These are phyloP conservation scores for Buteo buteo DNA, from an alignment of 2,113 vertebrate species.

Conservation along the genomic window DNA sequence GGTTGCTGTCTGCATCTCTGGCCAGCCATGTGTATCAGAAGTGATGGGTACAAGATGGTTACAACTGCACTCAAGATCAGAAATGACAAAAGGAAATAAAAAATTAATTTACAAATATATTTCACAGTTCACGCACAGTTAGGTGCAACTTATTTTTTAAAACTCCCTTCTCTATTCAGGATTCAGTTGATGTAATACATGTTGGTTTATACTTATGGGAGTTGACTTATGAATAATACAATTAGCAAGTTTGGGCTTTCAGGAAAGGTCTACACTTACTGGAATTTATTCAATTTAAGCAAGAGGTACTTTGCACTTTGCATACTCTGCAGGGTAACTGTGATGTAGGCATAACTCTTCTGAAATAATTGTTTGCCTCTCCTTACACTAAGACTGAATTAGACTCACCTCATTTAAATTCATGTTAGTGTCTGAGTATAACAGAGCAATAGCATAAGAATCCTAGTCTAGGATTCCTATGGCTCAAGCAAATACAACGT, in stretches of 20 bases:
- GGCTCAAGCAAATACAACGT: background rate
- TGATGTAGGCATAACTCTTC: background rate
- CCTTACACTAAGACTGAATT: background rate
- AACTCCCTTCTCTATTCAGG: background rate
- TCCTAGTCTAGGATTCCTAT: background rate
- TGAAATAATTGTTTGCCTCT: background rate
- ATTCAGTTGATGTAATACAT: background rate
- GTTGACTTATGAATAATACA: conserved; percentile 42
- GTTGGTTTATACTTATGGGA: background rate
- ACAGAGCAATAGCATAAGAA: background rate
- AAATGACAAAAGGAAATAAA: conserved; percentile 27
- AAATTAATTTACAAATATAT: conserved; percentile 41
- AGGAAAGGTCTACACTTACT: background rate
- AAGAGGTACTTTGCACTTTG: background rate
- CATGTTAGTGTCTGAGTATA: background rate
- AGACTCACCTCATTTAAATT: background rate
- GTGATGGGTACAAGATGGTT: background rate
- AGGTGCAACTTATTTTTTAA: background rate
- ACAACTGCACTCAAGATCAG: background rate
- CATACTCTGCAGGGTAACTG: background rate
- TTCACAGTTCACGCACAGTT: background rate
- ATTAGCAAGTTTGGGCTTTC: background rate
- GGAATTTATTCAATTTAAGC: background rate
- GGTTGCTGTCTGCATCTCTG: background rate
- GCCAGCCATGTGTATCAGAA: background rate